phyloP scores from a whole-genome alignment of 2,888 invertebrate species.

The Hylaea fasciaria region DNA sequence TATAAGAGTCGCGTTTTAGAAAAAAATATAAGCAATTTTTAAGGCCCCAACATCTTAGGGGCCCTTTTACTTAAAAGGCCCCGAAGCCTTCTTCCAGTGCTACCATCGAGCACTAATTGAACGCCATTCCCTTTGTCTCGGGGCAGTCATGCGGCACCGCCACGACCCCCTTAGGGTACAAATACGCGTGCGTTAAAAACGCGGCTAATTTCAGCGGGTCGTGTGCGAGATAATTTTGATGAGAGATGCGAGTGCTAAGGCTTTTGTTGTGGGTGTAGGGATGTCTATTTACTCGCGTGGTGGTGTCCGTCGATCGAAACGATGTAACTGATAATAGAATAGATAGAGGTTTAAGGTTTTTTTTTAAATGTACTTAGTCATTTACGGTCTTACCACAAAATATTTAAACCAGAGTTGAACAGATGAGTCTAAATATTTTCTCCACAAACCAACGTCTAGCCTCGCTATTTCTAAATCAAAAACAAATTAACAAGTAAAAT shows the following conservation, averaged over 20 bases:
- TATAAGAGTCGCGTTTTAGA: too few species aligned
- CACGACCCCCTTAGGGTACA: conserved; percentile 41
- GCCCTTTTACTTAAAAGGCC: not conserved
- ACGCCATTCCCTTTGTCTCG: conserved; percentile 43
- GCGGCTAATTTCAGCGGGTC: conserved; percentile 14
- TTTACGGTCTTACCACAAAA: too few species aligned
- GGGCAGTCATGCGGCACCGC: conserved; percentile 47
- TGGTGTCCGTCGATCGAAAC: too few species aligned
- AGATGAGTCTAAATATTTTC: too few species aligned
- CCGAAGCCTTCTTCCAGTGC: conserved; percentile 14
- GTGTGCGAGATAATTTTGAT: conserved; percentile 13
- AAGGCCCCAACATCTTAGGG: not conserved
- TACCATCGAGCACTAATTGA: conserved; percentile 38
- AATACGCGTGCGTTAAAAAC: conserved; percentile 14
- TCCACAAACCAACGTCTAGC: too few species aligned
- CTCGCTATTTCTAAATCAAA: too few species aligned
- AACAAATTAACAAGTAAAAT: too few species aligned
- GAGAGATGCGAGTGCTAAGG: conserved; percentile 10
- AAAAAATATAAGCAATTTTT: too few species aligned
- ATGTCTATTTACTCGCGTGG: not conserved
- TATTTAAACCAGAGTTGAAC: too few species aligned
- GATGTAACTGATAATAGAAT: too few species aligned
- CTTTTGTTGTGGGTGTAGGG: conserved; percentile 1
- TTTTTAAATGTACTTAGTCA: too few species aligned
- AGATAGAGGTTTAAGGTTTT: too few species aligned